Evolutionary conservation across 2,113 vertebrate species (phyloP).

Genomic region (Stigmatopora argus): DNA sequence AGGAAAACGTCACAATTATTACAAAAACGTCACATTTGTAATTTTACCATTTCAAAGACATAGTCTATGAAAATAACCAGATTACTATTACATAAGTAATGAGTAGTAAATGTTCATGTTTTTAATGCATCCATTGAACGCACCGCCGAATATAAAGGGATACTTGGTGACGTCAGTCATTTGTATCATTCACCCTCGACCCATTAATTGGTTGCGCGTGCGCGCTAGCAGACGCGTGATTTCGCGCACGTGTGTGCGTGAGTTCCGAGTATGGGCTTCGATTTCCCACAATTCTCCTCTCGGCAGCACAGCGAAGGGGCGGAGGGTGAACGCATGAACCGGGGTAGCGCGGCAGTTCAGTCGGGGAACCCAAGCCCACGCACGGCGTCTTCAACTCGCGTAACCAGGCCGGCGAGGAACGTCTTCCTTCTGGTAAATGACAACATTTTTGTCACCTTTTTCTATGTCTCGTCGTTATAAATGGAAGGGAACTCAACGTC

Average conservation of each 20-base stretch:
- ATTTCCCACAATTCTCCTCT: slow-evolving; percentile 60
- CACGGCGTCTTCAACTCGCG: slow-evolving; percentile 38
- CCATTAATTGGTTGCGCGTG: slow-evolving; percentile 18
- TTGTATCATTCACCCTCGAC: slow-evolving; percentile 9
- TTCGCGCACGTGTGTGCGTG: background rate
- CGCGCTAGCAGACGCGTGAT: background rate
- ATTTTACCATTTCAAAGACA: background rate
- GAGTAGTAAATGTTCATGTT: background rate
- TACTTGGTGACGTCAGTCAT: background rate
- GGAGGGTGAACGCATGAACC: slow-evolving; percentile 53
- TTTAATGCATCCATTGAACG: background rate
- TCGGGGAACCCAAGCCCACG: slow-evolving; percentile 55
- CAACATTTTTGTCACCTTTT: background rate
- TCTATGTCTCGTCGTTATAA: background rate
- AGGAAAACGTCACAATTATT: too few species aligned
- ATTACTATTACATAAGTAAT: background rate
- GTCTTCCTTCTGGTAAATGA: slow-evolving; percentile 51
- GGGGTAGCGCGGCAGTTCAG: slow-evolving; percentile 53
- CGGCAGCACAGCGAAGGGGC: slow-evolving; percentile 33
- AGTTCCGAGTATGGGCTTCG: slow-evolving; percentile 16
- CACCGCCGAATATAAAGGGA: background rate
- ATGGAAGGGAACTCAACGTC: background rate
- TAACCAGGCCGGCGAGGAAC: slow-evolving; percentile 38
- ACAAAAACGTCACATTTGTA: too few species aligned
- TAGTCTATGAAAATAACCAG: background rate